Conservation (phyloP, 2,888 invertebrate species). For the Ochropacha duplaris region DNA sequence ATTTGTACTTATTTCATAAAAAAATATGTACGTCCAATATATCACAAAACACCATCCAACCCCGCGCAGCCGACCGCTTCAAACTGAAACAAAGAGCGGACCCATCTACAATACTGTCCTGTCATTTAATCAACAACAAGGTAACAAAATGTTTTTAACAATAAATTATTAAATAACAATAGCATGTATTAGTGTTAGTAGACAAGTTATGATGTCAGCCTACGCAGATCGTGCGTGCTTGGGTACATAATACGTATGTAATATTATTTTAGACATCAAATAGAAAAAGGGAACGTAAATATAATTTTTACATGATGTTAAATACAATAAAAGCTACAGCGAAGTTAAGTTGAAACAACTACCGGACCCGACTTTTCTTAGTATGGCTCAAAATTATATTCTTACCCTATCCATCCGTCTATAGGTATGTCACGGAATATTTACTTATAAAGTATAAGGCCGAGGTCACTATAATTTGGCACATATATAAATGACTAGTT, state of each 20-base stretch:
- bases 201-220: not conserved
- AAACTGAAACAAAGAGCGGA: conserved; percentile 63
- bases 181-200: too few species aligned
- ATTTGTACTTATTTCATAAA: conserved; percentile 81
- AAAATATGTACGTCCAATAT: conserved; percentile 79
- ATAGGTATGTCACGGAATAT: too few species aligned
- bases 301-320: not conserved
- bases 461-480: too few species aligned
- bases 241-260: too few species aligned
- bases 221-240: not conserved
- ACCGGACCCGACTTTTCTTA: too few species aligned
- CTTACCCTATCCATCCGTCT: too few species aligned
- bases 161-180: not conserved
- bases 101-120: conserved; percentile 2
- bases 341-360: not conserved
- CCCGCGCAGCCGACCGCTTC: conserved; percentile 72
- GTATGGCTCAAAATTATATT: too few species aligned
- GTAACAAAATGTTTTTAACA: not conserved
- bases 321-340: too few species aligned
- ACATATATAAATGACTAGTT: too few species aligned
- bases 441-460: too few species aligned
- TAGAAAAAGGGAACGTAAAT: too few species aligned
- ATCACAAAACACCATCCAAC: conserved; percentile 70
- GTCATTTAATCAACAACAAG: not conserved
- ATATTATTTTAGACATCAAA: too few species aligned